Evolutionary conservation across 1,140 invertebrate genomes (phyloP), one percentile per base, ranked within the genome.

Genomic region (Oscheius sp.): DNA sequence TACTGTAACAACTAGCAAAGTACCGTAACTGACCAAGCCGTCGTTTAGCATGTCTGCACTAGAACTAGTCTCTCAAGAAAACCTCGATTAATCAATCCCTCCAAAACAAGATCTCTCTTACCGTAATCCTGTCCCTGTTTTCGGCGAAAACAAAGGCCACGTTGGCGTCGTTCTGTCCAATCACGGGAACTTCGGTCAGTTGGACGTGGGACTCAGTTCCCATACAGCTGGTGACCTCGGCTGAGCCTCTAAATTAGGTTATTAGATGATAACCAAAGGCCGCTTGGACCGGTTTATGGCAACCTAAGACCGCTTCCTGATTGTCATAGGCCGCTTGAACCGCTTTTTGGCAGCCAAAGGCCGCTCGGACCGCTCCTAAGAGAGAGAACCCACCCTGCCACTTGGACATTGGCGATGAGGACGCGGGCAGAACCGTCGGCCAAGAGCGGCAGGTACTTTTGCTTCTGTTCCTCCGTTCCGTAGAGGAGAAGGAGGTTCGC

Each of bases 401-500:
- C 34, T 15, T 63, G 38, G 2, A 71, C 35, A 35, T 61, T 71
- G 10, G 52, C 49, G 13, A 73, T 42, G 0, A 63, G 23, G 1
- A 63, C 61, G 1, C 62, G 29, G 15, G 31, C 1, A 45, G 67
- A 58, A 28, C 72, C 72, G 1, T 26, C 26, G 26, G 62, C 32
- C 23, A 74, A 28, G n/a, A 3, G 0, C 29, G 32, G 38, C 13
- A 74, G 52, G 62, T 74, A 74, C 85, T 91, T 91, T 67, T 93
- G 86, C 85, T 96, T 97, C 79, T 97, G 95, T 78, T 90, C 89
- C 35, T 93, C 90, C 32, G 88, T 90, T 7, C 95, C 95, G 85
- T 89, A 94, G 75, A 88, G 88, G 80, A 93, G 89, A 79, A 99
- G 97, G 1, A 94, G 90, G 55, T 91, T 90, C 89, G 93, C 93